These are phyloP conservation scores for Cervus canadensis DNA, from an alignment of 2,113 vertebrate genomes.

Conservation along the genomic window DNA sequence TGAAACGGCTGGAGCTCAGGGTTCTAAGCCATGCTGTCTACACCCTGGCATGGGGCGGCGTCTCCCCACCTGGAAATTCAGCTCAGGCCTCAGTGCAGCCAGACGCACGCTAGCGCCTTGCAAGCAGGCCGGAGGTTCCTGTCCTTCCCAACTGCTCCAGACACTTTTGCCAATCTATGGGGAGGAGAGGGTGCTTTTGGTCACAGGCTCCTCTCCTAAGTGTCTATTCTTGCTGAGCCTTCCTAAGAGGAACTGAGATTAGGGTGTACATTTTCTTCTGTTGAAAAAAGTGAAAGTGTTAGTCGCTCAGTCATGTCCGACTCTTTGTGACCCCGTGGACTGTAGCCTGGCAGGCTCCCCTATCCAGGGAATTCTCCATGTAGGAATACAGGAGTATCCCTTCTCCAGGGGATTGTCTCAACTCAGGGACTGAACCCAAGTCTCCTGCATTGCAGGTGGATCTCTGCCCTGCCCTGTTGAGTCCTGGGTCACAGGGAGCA, in stretches of 20 bases:
- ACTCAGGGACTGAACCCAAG: background rate
- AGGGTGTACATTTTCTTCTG: background rate
- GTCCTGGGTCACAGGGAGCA: background rate
- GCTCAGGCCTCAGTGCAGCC: background rate
- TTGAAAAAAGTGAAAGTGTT: background rate
- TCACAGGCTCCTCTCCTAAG: background rate
- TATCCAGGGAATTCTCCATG: background rate
- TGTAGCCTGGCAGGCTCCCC: background rate
- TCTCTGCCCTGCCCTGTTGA: background rate
- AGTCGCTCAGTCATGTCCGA: accelerated
- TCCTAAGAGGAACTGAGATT: background rate
- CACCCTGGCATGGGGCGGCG: accelerated
- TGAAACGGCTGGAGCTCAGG: background rate
- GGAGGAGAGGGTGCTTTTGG: background rate
- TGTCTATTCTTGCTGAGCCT: background rate
- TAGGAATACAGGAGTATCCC: background rate
- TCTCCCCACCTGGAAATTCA: background rate
- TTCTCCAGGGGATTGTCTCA: background rate
- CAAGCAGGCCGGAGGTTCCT: background rate
- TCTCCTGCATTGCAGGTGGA: background rate
- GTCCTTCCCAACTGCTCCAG: background rate
- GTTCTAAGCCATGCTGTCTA: background rate
- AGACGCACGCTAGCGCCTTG: background rate
- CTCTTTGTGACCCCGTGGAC: background rate
- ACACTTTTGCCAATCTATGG: background rate